These are phyloP conservation scores for Leguminivora glycinivorella DNA, from an alignment of 1,140 invertebrate species.

Conservation along the genomic window DNA sequence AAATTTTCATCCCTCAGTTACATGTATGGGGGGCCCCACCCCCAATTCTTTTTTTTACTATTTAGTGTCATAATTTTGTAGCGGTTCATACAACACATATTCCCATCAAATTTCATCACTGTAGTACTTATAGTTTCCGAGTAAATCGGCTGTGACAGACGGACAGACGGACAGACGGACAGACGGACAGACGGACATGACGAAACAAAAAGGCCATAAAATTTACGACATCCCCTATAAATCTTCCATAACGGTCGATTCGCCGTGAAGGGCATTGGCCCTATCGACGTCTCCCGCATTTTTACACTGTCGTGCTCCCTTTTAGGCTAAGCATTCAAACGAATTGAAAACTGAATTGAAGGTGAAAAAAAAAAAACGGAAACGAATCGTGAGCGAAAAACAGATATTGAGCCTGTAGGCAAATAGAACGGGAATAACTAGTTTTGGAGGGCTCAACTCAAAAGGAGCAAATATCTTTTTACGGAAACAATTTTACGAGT, in stretches of 20 bases:
- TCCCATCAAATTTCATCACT: too few relatives aligned
- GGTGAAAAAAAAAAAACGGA: slow-evolving; percentile 8
- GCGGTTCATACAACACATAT: too few relatives aligned
- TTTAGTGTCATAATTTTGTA: too few relatives aligned
- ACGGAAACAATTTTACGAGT: neutral
- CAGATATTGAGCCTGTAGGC: neutral
- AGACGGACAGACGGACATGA: too few relatives aligned
- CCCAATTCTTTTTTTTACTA: too few relatives aligned
- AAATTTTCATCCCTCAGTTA: too few relatives aligned
- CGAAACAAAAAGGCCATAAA: slow-evolving; percentile 17
- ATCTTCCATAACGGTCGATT: slow-evolving; percentile 42
- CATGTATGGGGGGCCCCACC: too few relatives aligned
- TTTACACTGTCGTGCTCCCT: slow-evolving; percentile 30
- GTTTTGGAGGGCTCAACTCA: neutral
- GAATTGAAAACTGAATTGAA: neutral
- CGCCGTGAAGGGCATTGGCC: slow-evolving; percentile 37
- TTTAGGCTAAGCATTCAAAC: slow-evolving; percentile 26
- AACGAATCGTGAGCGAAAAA: neutral
- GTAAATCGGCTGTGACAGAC: too few relatives aligned
- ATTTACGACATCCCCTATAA: slow-evolving; percentile 36
- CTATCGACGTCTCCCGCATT: slow-evolving; percentile 36
- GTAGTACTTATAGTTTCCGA: too few relatives aligned
- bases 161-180: too few relatives aligned
- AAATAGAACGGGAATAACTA: slow-evolving; percentile 1
- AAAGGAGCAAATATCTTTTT: neutral